Percentiles rank a stretch among this genome's conserved stretches.
These are phyloP conservation scores for Cromileptes altivelis DNA, from an alignment of 2,113 vertebrate genomes.

Conservation along the genomic window DNA sequence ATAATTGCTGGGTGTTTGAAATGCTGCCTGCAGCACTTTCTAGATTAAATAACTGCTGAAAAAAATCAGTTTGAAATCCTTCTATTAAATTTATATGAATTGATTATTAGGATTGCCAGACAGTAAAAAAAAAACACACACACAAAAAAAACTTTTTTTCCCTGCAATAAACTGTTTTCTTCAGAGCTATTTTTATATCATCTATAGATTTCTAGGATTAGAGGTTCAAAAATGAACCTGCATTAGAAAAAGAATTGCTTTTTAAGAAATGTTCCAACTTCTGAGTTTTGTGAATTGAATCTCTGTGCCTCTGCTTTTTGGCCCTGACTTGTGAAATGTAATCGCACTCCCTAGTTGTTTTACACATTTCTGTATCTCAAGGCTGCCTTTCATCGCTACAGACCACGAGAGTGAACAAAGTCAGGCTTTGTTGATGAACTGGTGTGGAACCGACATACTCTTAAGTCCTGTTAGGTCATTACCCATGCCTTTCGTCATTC, in stretches of 20 bases:
- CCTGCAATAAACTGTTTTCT: constrained; percentile 15
- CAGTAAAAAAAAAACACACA: constrained; percentile 37
- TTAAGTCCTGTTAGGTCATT: constrained; percentile 56
- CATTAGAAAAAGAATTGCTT: background rate
- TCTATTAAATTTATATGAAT: constrained; percentile 62
- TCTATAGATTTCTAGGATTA: background rate
- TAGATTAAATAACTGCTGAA: constrained; percentile 66
- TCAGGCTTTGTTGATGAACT: constrained; percentile 74
- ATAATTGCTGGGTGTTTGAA: constrained; percentile 74
- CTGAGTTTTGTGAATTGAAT: constrained; percentile 64
- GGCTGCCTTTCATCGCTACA: constrained; percentile 75
- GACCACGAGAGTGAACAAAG: constrained; percentile 73
- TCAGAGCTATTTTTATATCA: constrained; percentile 2
- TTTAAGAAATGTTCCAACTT: constrained; percentile 60
- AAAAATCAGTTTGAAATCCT: constrained; percentile 53
- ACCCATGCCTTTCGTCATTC: constrained; percentile 37
- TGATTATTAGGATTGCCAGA: constrained; percentile 55
- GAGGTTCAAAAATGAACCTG: constrained; percentile 11
- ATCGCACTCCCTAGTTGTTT: constrained; percentile 74
- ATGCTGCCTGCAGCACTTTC: constrained; percentile 69
- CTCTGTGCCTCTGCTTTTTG: constrained; percentile 56
- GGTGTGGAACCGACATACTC: constrained; percentile 63
- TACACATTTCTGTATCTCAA: constrained; percentile 79
- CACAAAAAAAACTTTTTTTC: constrained; percentile 24
- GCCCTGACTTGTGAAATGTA: constrained; percentile 69